Percentiles rank a stretch among this genome's conserved stretches.
Conservation (phyloP, 2,888 invertebrate genomes). For the Drosophila fungiperda region DNA sequence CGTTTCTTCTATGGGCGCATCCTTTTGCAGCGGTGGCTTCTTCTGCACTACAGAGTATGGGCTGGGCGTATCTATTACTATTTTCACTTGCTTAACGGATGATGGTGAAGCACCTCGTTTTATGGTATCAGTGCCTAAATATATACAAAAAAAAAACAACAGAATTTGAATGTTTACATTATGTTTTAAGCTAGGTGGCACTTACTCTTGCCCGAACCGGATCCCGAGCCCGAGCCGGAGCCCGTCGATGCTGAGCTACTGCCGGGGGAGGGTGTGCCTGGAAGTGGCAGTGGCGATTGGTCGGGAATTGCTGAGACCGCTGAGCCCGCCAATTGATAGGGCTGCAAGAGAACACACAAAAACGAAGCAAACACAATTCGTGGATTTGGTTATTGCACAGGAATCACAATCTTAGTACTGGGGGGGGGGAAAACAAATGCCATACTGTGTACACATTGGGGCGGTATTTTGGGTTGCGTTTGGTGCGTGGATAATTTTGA, state of each 20-base stretch:
- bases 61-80: constrained; percentile 84
- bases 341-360: constrained; percentile 75
- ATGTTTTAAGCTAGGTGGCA: not conserved
- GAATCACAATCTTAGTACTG: not conserved
- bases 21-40: constrained; percentile 77
- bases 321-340: constrained; percentile 86
- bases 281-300: constrained; percentile 88
- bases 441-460: constrained; percentile 19
- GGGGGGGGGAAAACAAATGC: constrained; percentile 7
- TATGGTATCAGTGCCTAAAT: constrained; percentile 85
- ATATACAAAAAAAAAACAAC: not conserved
- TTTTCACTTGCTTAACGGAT: constrained; percentile 83
- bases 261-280: constrained; percentile 94
- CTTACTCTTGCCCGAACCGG: constrained; percentile 86
- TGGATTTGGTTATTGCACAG: constrained; percentile 40
- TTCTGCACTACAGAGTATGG: constrained; percentile 83
- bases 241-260: constrained; percentile 93
- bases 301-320: constrained; percentile 87
- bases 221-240: constrained; percentile 89
- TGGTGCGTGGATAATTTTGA: constrained; percentile 62
- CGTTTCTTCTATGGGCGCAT: constrained; percentile 66
- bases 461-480: constrained; percentile 9
- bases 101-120: constrained; percentile 85
- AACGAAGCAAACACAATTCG: constrained; percentile 29
- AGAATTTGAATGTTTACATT: not conserved